These are phyloP conservation scores for Pherbina coryleti DNA, from an alignment of 2,888 invertebrate species.

Conservation along the genomic window DNA sequence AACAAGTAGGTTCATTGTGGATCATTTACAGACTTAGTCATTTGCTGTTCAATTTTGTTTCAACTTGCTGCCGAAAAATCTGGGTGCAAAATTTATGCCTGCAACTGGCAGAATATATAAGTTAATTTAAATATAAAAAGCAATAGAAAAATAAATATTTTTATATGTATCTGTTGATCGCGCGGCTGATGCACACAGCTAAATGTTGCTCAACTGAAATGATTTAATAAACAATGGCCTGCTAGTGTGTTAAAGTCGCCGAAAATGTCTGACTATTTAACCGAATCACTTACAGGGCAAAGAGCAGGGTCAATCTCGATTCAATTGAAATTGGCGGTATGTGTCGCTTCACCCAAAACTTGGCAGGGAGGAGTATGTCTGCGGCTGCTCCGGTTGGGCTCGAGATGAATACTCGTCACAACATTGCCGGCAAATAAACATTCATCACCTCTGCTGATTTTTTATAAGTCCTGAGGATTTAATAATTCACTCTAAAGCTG, in stretches of 20 bases:
- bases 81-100: not conserved
- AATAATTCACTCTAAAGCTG: no score
- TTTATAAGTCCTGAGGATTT: no score
- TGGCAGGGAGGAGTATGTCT: not conserved
- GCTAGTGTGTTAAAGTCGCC: no score
- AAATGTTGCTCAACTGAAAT: not conserved
- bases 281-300: not conserved
- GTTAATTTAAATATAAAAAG: not conserved
- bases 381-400: not conserved
- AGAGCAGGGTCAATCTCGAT: not conserved
- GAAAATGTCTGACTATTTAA: not conserved
- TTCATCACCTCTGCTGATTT: not conserved
- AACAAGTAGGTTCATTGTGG: not conserved
- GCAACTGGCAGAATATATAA: not conserved
- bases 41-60: not conserved
- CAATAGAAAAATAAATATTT: not conserved
- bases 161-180: slow-evolving; percentile 20
- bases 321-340: not conserved
- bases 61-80: not conserved
- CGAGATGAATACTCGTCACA: not conserved
- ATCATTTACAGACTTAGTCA: not conserved
- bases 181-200: not conserved
- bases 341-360: not conserved
- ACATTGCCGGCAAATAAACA: not conserved
- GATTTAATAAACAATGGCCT: not conserved